Evolutionary conservation across 2,797 vertebrate genomes (phyloP).

Genomic region (Megaceryle alcyon): DNA sequence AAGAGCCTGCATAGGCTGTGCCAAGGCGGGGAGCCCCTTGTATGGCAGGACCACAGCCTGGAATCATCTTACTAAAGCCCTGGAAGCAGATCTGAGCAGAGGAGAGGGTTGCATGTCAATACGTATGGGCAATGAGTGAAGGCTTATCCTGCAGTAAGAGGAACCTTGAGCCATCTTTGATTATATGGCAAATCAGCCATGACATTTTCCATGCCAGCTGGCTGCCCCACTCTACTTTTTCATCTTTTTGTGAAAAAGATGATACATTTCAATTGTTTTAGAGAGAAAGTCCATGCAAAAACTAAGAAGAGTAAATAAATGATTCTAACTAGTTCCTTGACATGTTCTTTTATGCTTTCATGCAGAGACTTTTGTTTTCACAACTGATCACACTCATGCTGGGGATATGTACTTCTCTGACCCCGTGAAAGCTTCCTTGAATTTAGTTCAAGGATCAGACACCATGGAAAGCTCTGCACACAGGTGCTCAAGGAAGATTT

Average conservation of each 20-base stretch:
- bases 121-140: neutral
- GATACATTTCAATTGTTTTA: neutral
- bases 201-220: neutral
- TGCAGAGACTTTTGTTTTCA: neutral
- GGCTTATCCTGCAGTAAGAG: neutral
- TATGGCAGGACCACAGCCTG: neutral
- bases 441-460: neutral
- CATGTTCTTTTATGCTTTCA: neutral
- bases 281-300: neutral
- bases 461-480: neutral
- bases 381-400: neutral
- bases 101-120: neutral
- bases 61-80: neutral
- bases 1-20: neutral
- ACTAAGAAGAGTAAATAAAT: neutral
- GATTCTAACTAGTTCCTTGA: neutral
- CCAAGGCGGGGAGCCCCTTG: accelerated
- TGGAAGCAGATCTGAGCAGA: neutral
- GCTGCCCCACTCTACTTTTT: neutral
- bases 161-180: neutral
- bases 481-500: neutral
- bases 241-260: neutral
- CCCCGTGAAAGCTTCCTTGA: neutral
- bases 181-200: neutral
- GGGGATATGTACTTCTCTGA: neutral